Percentiles rank a stretch among this genome's conserved stretches.
These are phyloP conservation scores for Camptogramma bilineatum DNA, from an alignment of 2,888 invertebrate species.

Conservation along the genomic window DNA sequence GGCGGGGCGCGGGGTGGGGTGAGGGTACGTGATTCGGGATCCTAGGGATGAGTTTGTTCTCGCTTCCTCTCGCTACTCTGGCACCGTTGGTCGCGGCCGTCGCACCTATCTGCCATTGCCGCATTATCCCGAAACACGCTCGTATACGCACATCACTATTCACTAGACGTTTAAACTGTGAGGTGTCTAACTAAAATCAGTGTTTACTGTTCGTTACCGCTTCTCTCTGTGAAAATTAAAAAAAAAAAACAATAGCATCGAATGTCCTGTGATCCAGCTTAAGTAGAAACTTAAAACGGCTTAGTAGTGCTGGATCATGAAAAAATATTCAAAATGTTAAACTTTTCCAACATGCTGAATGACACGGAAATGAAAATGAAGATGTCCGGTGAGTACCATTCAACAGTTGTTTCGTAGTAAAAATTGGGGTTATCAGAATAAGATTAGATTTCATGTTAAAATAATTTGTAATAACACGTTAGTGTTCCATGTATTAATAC, in stretches of 20 bases:
- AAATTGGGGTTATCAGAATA: no score
- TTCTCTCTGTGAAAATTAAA: neutral
- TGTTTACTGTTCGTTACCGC: slow-evolving; percentile 10
- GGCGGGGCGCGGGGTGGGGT: slow-evolving; percentile 65
- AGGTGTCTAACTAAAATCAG: slow-evolving; percentile 29
- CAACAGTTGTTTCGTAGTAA: neutral
- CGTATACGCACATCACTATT: slow-evolving; percentile 42
- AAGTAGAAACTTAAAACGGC: neutral
- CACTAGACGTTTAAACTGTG: slow-evolving; percentile 2
- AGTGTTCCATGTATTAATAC: no score
- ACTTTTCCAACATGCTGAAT: slow-evolving; percentile 58
- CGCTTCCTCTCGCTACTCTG: slow-evolving; percentile 83
- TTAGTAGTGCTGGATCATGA: slow-evolving; percentile 30
- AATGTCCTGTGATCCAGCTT: slow-evolving; percentile 14
- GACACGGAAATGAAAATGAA: slow-evolving; percentile 72
- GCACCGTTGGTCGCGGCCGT: slow-evolving; percentile 77
- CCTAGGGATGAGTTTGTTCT: slow-evolving; percentile 85
- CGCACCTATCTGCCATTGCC: slow-evolving; percentile 66
- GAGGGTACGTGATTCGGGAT: slow-evolving; percentile 83
- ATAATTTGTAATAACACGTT: no score
- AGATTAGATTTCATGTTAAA: no score
- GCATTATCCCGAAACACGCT: slow-evolving; percentile 59
- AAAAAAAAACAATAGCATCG: neutral
- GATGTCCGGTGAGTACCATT: slow-evolving; percentile 73
- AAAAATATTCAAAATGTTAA: slow-evolving; percentile 28